Percentiles rank a stretch among this genome's conserved stretches.
Evolutionary conservation across 30 jellyfish, hydroid and myxozoan genomes (phyloP).

Genomic region (Aurelia aurita): DNA sequence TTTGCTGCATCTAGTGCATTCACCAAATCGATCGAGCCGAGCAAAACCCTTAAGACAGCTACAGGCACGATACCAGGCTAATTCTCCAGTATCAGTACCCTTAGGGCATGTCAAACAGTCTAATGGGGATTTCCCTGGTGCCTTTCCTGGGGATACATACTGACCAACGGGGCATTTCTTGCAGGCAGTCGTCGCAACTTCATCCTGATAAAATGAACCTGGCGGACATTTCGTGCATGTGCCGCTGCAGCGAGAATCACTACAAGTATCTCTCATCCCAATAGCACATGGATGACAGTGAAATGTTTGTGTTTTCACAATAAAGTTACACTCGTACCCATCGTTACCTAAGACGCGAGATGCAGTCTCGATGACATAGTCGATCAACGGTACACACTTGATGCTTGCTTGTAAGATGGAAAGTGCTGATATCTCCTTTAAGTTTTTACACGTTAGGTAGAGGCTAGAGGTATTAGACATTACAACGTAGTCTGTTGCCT

Average conservation of each 20-base stretch:
- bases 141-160: constrained; percentile 19
- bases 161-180: constrained; percentile 63
- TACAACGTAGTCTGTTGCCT: neutral
- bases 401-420: constrained; percentile 9
- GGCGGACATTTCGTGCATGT: constrained; percentile 52
- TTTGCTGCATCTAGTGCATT: constrained; percentile 33
- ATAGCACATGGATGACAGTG: constrained; percentile 43
- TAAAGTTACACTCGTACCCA: constrained; percentile 41
- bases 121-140: constrained; percentile 52
- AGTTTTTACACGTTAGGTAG: constrained; percentile 10
- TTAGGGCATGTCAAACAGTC: constrained; percentile 72
- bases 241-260: too few relatives aligned
- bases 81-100: constrained; percentile 28
- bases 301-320: too few relatives aligned
- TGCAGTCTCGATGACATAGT: neutral
- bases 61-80: constrained; percentile 58
- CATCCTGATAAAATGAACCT: constrained; percentile 54
- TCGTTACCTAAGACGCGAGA: neutral
- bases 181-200: constrained; percentile 18
- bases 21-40: constrained; percentile 57
- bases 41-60: constrained; percentile 42
- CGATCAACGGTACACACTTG: constrained; percentile 22
- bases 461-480: constrained; percentile 8
- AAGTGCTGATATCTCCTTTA: neutral
- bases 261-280: neutral